A percentile compares a stretch with the other conserved stretches of the same genome.
Evolutionary conservation across 2,888 invertebrate genomes (phyloP).

Genomic region (Clostera curtula): DNA sequence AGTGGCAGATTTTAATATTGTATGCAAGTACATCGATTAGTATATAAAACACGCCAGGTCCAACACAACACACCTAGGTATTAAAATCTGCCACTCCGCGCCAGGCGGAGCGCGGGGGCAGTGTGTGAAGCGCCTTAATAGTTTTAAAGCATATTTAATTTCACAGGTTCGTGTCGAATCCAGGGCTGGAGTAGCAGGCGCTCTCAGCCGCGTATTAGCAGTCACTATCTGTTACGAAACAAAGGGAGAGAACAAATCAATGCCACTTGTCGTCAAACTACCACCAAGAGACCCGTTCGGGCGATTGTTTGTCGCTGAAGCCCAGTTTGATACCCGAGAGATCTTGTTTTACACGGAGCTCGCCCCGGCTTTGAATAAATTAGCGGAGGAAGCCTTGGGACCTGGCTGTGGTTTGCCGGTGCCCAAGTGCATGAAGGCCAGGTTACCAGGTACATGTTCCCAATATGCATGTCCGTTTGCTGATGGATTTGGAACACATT

Average conservation of each 20-base stretch:
- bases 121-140: no score
- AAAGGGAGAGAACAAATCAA: conserved; percentile 42
- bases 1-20: no score
- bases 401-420: conserved; percentile 61
- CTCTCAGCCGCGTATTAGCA: conserved; percentile 85
- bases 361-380: conserved; percentile 80
- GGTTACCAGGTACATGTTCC: conserved; percentile 70
- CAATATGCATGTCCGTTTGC: background rate
- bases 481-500: no score
- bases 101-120: no score
- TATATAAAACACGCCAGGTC: no score
- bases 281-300: conserved; percentile 87
- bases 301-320: conserved; percentile 86
- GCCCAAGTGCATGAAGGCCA: conserved; percentile 79
- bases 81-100: no score
- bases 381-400: conserved; percentile 75
- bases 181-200: conserved; percentile 80
- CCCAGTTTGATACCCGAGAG: conserved; percentile 87
- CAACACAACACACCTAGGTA: no score
- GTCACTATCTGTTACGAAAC: conserved; percentile 80
- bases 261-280: conserved; percentile 81
- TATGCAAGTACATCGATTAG: no score
- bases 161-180: conserved; percentile 56
- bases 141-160: conserved; percentile 4
- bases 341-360: conserved; percentile 89